These are phyloP conservation scores for Schizothorax lantsangensis DNA, from an alignment of 2,797 vertebrate genomes.

Conservation along the genomic window DNA sequence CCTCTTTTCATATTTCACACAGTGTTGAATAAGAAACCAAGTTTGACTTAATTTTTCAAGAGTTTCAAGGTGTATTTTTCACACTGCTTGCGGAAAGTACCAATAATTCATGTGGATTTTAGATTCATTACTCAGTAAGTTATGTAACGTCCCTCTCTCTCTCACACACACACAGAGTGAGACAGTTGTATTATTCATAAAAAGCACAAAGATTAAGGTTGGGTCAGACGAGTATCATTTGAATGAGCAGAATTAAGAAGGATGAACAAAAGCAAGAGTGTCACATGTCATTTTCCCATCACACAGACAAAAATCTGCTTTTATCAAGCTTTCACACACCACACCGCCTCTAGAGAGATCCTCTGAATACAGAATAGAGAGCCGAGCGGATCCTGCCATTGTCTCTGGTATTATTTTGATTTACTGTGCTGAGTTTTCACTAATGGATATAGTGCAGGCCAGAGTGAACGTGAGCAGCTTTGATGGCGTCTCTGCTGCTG, in stretches of 20 bases:
- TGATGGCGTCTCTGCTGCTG: constrained; percentile 5
- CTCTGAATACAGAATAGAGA: background rate
- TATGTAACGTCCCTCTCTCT: background rate
- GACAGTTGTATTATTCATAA: constrained; percentile 33
- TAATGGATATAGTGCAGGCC: constrained; percentile 14
- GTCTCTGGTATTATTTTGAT: background rate
- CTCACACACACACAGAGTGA: background rate
- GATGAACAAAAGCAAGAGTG: constrained; percentile 4
- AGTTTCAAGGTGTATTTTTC: background rate
- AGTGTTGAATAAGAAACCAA: background rate
- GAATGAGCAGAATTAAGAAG: constrained; percentile 14
- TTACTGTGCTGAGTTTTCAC: background rate
- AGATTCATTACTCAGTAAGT: constrained; percentile 1
- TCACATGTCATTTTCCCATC: background rate
- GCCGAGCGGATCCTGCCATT: background rate
- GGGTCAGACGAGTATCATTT: constrained; percentile 2
- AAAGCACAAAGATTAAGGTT: constrained; percentile 31
- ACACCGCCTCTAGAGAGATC: background rate
- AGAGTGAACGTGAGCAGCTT: background rate
- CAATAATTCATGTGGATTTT: background rate
- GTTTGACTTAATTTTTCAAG: background rate
- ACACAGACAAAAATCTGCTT: background rate
- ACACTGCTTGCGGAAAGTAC: background rate
- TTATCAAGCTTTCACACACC: background rate
- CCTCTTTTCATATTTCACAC: background rate